Evolutionary conservation across 1,140 invertebrate species (phyloP), one percentile per base, ranked within the genome.

Genomic region (Euschistus heros): DNA sequence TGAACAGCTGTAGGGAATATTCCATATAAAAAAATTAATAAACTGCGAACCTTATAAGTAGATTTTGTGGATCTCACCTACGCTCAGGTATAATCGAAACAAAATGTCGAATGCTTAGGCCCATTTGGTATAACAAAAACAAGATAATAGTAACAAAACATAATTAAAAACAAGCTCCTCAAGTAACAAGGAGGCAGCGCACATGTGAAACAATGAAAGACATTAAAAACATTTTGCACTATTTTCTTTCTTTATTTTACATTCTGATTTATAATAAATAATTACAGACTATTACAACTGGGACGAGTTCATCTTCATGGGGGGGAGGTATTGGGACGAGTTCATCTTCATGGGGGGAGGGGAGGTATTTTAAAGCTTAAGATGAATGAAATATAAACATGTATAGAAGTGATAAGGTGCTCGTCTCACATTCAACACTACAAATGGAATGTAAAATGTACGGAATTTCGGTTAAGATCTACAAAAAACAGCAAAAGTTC

Each of bases 101-200:
- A 37, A 37, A 37, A 37, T 10, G 13, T 37, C 3, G 33, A 61
- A 14, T 18, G 15, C 59, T n/a, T 59, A 59, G 55, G 27, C 20
- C 17, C 24, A n/a, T 33, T n/a, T 37, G 59, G 27, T 17, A 18
- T 37, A 61, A 61, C 59, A 61, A 61, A 61, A 61, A 62, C 54
- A 66, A 66, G 57, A 22, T 20, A 66, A 61, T 26, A 46, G 44
- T 66, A 66, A 55, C 44, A 66, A 59, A 59, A 62, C 24, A 61
- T 47, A 26, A 24, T 26, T 20, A n/a, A 57, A 57, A 57, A 61
- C 44, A 50, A 24, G 61, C 63, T 57, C 24, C 50, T 30, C 33
- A 10, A n/a, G n/a, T 37, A 6, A 10, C 10, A 42, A n/a, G 17
- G 17, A 47, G n/a, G 17, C n/a, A 18, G 46, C 17, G 46, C 26